A percentile compares a stretch with the other conserved stretches of the same genome.
phyloP scores from a whole-genome alignment of 2,113 vertebrate species.

The Esox niger region DNA sequence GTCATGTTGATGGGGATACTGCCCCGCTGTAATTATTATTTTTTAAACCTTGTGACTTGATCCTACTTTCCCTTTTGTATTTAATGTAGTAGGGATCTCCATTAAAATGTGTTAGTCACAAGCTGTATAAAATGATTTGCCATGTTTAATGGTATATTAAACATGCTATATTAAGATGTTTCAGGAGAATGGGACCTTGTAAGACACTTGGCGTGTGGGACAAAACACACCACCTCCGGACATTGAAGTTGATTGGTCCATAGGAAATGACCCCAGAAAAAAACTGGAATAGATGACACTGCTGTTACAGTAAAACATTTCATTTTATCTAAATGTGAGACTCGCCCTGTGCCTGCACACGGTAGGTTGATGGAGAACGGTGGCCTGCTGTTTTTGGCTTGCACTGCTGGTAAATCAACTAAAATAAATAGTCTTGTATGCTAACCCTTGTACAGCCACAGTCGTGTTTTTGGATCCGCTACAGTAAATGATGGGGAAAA shows the following conservation, averaged over 20 bases:
- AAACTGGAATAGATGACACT: neutral
- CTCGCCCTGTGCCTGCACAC: neutral
- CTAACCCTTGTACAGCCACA: neutral
- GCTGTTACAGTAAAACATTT: neutral
- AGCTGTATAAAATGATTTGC: neutral
- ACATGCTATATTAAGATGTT: too few relatives aligned
- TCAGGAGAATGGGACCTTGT: too few relatives aligned
- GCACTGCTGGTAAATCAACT: conserved; percentile 18
- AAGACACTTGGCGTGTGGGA: too few relatives aligned
- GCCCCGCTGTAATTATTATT: conserved; percentile 38
- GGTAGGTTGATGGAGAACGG: neutral
- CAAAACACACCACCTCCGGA: too few relatives aligned
- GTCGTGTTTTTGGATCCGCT: conserved; percentile 6
- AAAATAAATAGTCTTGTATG: neutral
- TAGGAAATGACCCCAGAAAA: neutral
- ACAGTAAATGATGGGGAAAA: conserved; percentile 9
- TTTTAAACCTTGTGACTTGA: conserved; percentile 13
- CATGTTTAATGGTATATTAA: neutral
- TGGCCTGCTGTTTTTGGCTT: neutral
- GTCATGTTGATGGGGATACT: conserved; percentile 45
- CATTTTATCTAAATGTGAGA: neutral
- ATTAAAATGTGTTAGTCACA: neutral
- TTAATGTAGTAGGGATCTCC: conserved; percentile 31
- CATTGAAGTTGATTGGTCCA: too few relatives aligned
- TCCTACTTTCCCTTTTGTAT: conserved; percentile 46